Conservation (phyloP, 1,140 invertebrate species). For the Acromyrmex charruanus region DNA sequence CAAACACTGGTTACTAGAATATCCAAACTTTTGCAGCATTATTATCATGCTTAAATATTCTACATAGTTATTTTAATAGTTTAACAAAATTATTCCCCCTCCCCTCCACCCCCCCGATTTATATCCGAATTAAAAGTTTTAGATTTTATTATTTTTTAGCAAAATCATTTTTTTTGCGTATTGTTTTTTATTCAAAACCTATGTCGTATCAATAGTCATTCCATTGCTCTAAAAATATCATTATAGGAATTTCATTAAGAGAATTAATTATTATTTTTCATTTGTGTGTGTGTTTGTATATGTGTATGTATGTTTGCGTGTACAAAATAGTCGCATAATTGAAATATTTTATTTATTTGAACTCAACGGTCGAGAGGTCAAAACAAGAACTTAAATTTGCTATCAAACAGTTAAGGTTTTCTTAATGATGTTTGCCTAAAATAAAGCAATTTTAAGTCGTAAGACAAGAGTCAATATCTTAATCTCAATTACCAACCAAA, state of each 20-base stretch:
- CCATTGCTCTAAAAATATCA: neutral
- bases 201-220: neutral
- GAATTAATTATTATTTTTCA: constrained; percentile 12
- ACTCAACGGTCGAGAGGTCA: neutral
- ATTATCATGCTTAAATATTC: too few relatives aligned
- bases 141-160: too few relatives aligned
- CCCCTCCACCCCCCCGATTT: too few relatives aligned
- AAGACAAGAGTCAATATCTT: neutral
- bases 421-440: neutral
- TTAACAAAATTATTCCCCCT: too few relatives aligned
- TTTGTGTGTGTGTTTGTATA: neutral
- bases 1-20: too few relatives aligned
- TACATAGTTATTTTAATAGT: too few relatives aligned
- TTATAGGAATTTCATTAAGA: neutral
- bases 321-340: neutral
- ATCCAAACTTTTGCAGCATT: too few relatives aligned
- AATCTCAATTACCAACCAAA: neutral
- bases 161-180: too few relatives aligned
- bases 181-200: neutral
- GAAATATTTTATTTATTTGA: constrained; percentile 7
- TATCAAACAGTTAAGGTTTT: neutral
- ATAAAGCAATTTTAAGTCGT: neutral
- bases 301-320: neutral
- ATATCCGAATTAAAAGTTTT: too few relatives aligned
- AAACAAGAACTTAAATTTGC: neutral